phyloP scores from a whole-genome alignment of 2,113 vertebrate genomes.

The Spea multiplicata region DNA sequence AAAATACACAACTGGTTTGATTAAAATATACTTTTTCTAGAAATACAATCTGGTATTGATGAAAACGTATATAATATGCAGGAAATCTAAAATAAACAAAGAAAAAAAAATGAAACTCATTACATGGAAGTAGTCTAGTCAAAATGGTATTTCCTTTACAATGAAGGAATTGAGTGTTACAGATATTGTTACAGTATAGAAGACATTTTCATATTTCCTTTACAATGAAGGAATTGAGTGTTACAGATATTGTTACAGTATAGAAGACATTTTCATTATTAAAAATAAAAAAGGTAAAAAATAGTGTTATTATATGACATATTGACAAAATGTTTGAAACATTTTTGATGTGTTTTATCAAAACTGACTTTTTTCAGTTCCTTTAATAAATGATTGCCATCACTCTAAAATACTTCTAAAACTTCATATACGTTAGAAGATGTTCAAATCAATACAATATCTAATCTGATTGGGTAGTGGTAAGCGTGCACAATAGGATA shows the following conservation, averaged over 20 bases:
- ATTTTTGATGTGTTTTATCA: slow-evolving; percentile 15
- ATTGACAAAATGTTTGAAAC: background rate
- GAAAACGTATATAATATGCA: background rate
- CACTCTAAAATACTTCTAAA: slow-evolving; percentile 8
- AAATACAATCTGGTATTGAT: background rate
- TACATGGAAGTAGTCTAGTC: slow-evolving; percentile 56
- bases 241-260: background rate
- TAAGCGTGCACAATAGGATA: slow-evolving; percentile 15
- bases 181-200: background rate
- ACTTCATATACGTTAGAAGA: slow-evolving; percentile 17
- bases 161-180: slow-evolving; percentile 30
- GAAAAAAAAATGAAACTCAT: background rate
- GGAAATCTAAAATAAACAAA: slow-evolving; percentile 9
- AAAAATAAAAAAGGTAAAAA: background rate
- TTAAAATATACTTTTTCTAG: slow-evolving; percentile 11
- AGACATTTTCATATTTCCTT: too few species aligned
- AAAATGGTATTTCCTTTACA: slow-evolving; percentile 44
- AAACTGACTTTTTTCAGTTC: background rate
- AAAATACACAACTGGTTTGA: slow-evolving; percentile 5
- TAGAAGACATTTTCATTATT: background rate
- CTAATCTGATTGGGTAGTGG: background rate
- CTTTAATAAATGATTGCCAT: slow-evolving; percentile 27
- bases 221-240: slow-evolving; percentile 1
- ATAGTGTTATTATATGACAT: background rate
- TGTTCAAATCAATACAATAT: background rate